phyloP scores from a whole-genome alignment of 92 coral and sea anemone genomes.

The Paramuricea clavata region DNA sequence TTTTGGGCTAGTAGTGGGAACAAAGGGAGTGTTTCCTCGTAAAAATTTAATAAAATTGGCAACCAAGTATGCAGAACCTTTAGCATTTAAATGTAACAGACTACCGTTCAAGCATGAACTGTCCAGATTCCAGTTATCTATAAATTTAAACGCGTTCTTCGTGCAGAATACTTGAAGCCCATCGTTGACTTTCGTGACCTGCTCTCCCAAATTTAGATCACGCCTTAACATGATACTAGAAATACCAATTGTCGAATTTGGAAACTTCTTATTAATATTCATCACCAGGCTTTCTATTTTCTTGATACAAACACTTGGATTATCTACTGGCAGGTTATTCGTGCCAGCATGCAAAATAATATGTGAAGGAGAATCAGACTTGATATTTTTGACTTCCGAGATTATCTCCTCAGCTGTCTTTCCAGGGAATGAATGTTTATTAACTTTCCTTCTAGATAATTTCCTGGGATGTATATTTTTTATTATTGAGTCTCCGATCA shows the following conservation, averaged over 20 bases:
- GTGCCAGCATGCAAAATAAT: neutral
- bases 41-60: neutral
- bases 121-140: neutral
- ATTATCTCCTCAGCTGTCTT: neutral
- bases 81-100: neutral
- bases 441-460: neutral
- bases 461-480: neutral
- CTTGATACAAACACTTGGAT: neutral
- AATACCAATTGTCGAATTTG: neutral
- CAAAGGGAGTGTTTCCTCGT: neutral
- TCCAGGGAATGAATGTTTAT: neutral
- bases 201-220: neutral
- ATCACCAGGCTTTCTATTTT: neutral
- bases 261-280: neutral
- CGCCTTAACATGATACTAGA: neutral
- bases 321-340: neutral
- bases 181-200: neutral
- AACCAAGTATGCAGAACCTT: neutral
- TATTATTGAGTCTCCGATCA: neutral
- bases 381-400: neutral
- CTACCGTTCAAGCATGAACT: too few species aligned
- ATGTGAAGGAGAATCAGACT: neutral
- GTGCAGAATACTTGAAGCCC: neutral
- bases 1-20: neutral
- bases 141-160: neutral